phyloP scores from a whole-genome alignment of 2,797 vertebrate species.

The Myotis findleyi region DNA sequence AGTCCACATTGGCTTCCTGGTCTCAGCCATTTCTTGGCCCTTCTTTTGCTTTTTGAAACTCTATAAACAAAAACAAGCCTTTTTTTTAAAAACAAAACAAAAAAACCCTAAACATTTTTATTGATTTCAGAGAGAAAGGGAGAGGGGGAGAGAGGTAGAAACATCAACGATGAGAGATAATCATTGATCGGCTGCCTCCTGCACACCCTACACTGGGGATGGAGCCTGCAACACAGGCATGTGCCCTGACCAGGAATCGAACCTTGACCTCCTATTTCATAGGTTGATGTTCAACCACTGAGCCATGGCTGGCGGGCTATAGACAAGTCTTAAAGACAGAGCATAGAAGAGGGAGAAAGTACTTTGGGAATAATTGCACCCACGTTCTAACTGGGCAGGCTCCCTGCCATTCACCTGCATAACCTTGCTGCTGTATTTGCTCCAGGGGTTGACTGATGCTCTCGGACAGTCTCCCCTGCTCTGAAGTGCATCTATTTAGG shows the following conservation, averaged over 20 bases:
- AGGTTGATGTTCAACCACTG: not conserved
- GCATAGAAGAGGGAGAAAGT: not conserved
- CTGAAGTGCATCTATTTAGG: not conserved
- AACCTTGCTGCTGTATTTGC: not conserved
- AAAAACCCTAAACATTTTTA: too few relatives aligned
- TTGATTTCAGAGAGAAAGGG: not conserved
- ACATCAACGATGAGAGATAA: not conserved
- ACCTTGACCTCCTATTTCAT: not conserved
- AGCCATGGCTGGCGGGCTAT: accelerated
- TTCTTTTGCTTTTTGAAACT: not conserved
- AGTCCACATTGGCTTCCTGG: not conserved
- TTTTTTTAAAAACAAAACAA: not conserved
- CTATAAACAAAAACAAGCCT: not conserved
- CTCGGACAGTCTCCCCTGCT: not conserved
- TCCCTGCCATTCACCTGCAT: accelerated
- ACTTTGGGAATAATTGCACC: not conserved
- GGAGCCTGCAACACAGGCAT: not conserved
- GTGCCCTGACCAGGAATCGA: not conserved
- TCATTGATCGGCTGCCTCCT: not conserved
- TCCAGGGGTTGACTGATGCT: not conserved
- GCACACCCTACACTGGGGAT: not conserved
- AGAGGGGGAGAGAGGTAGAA: not conserved
- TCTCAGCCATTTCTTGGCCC: not conserved
- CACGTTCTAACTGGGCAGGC: accelerated
- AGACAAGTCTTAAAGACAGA: not conserved